These are phyloP conservation scores for Pammene fasciana DNA, from an alignment of 2,888 invertebrate genomes.

Conservation along the genomic window DNA sequence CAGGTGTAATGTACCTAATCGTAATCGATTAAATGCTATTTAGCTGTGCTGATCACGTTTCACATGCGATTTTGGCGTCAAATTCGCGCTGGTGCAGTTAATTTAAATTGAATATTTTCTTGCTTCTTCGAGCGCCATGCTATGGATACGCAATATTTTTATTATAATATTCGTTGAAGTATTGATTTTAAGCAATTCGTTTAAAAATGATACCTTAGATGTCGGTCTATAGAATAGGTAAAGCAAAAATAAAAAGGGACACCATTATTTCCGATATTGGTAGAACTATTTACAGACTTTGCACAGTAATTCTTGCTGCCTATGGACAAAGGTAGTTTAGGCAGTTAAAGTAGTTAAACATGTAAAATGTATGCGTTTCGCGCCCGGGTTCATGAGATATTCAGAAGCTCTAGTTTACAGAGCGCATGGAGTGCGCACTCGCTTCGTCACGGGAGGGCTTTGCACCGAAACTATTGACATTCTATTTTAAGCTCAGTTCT, in stretches of 20 bases:
- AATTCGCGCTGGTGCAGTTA: not conserved
- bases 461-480: conserved; percentile 30
- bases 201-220: too few relatives aligned
- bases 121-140: not conserved
- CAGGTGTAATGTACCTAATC: not conserved
- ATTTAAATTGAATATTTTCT: not conserved
- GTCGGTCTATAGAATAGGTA: too few relatives aligned
- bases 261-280: too few relatives aligned
- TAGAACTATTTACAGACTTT: too few relatives aligned
- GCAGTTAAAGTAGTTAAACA: not conserved
- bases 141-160: too few relatives aligned
- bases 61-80: conserved; percentile 13
- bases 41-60: conserved; percentile 16
- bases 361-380: conserved; percentile 1
- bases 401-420: conserved; percentile 16
- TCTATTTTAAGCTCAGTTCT: conserved; percentile 21
- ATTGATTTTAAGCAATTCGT: too few relatives aligned
- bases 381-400: conserved; percentile 26
- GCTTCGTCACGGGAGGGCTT: not conserved
- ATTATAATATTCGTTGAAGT: too few relatives aligned
- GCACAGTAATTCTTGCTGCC: too few relatives aligned
- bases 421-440: conserved; percentile 3
- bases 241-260: too few relatives aligned
- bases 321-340: too few relatives aligned
- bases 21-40: conserved; percentile 19